These are phyloP conservation scores for Gibbula magus DNA, from an alignment of 2,888 invertebrate genomes.

Conservation along the genomic window DNA sequence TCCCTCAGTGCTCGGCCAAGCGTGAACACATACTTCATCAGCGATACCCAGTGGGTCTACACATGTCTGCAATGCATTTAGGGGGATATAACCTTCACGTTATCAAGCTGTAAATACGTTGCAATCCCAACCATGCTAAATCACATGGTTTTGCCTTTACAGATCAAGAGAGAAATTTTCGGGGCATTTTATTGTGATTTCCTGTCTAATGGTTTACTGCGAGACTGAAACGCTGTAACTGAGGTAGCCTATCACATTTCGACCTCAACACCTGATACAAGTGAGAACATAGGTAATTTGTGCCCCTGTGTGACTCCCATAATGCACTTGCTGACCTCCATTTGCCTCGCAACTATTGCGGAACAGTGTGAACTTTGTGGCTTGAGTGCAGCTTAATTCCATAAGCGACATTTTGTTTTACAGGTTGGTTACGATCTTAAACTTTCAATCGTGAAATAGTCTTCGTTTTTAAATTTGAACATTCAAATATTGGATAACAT, in stretches of 20 bases:
- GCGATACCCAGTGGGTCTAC: no score
- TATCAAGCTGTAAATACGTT: not conserved
- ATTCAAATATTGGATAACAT: no score
- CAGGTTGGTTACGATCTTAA: no score
- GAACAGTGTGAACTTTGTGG: not conserved
- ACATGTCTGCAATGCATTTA: no score
- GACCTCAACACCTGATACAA: not conserved
- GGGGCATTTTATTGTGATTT: not conserved
- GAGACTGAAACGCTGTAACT: not conserved
- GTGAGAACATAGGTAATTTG: constrained; percentile 12
- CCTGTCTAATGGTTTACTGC: not conserved
- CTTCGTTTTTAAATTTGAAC: no score
- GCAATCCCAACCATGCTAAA: not conserved
- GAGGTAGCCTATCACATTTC: not conserved
- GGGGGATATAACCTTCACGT: no score
- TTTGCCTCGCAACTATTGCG: not conserved
- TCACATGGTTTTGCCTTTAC: not conserved
- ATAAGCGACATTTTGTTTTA: no score
- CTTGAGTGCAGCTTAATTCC: not conserved
- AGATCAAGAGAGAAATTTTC: not conserved
- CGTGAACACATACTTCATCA: no score
- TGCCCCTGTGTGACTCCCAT: not conserved
- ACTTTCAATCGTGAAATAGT: no score
- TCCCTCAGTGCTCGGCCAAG: no score
- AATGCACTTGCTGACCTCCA: not conserved